phyloP scores from a whole-genome alignment of 1,140 invertebrate genomes.

The Drosophila yakuba region DNA sequence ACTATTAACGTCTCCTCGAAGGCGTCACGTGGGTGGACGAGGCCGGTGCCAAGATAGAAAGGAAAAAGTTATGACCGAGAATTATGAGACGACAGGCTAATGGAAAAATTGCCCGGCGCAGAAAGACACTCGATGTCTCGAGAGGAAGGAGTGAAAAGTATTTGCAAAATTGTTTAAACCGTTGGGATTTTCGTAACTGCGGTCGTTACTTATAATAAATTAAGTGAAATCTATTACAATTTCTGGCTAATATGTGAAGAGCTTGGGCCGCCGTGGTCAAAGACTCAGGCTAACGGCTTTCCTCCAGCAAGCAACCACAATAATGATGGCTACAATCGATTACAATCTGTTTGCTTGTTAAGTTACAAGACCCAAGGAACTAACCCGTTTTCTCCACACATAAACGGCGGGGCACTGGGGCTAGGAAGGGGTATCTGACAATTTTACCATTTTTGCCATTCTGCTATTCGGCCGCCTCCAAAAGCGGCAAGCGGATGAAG shows the following conservation, averaged over 20 bases:
- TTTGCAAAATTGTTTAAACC: conserved; percentile 54
- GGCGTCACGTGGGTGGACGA: conserved; percentile 62
- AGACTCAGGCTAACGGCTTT: conserved; percentile 34
- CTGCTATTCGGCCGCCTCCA: conserved; percentile 37
- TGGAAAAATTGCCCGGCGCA: conserved; percentile 34
- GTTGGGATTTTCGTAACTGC: conserved; percentile 19
- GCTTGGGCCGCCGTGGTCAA: conserved; percentile 45
- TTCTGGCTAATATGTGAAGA: conserved; percentile 67
- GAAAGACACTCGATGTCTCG: background rate
- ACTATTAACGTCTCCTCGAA: conserved; percentile 68
- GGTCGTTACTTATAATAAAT: conserved; percentile 71
- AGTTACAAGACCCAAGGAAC: conserved; percentile 69
- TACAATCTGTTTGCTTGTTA: conserved; percentile 81
- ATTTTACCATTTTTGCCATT: conserved; percentile 68
- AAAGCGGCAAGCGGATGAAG: conserved; percentile 34
- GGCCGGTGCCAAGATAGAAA: conserved; percentile 9
- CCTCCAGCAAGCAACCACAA: conserved; percentile 18
- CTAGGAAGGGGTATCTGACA: conserved; percentile 34
- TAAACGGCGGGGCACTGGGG: background rate
- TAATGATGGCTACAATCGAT: conserved; percentile 65
- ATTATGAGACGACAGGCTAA: conserved; percentile 73
- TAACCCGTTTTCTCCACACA: conserved; percentile 55
- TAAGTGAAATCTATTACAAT: conserved; percentile 77
- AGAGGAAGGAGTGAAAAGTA: conserved; percentile 9
- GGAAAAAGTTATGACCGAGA: conserved; percentile 56